Percentiles rank a stretch among this genome's conserved stretches.
Evolutionary conservation across 1,140 invertebrate species (phyloP).

Genomic region (Lepidotrigona ventralis): DNA sequence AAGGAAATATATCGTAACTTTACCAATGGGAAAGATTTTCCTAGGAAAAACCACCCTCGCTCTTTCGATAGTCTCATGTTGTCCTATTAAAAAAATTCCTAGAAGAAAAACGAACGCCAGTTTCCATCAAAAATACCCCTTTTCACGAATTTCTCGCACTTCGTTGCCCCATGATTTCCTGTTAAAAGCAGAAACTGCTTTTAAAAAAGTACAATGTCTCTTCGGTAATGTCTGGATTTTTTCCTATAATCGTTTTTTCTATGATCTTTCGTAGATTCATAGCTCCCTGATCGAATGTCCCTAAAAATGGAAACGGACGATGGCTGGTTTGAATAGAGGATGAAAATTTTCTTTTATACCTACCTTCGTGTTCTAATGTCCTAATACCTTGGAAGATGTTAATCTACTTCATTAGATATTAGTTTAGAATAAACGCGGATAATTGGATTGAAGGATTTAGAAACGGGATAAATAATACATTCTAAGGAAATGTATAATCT

Average conservation of each 20-base stretch:
- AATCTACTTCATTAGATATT: constrained; percentile 39
- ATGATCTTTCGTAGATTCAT: constrained; percentile 1
- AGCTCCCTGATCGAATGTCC: constrained; percentile 17
- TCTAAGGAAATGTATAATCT: no score
- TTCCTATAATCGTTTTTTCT: background rate
- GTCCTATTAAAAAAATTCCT: background rate
- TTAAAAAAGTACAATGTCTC: background rate
- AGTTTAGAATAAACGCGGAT: background rate
- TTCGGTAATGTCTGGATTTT: no score
- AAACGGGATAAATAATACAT: no score
- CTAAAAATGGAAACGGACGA: background rate
- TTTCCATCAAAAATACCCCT: background rate
- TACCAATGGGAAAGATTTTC: background rate
- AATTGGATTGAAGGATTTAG: background rate
- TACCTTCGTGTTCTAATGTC: background rate
- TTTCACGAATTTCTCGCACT: background rate
- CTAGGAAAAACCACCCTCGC: background rate
- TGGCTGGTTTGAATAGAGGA: background rate
- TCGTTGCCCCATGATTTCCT: background rate
- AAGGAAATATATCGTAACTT: background rate
- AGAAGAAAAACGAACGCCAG: background rate
- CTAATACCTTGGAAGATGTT: constrained; percentile 28
- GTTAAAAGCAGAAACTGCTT: background rate
- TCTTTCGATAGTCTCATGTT: background rate
- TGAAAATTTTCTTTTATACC: constrained; percentile 3